These are phyloP conservation scores for Casuarius casuarius DNA, from an alignment of 2,113 vertebrate genomes.

Conservation along the genomic window DNA sequence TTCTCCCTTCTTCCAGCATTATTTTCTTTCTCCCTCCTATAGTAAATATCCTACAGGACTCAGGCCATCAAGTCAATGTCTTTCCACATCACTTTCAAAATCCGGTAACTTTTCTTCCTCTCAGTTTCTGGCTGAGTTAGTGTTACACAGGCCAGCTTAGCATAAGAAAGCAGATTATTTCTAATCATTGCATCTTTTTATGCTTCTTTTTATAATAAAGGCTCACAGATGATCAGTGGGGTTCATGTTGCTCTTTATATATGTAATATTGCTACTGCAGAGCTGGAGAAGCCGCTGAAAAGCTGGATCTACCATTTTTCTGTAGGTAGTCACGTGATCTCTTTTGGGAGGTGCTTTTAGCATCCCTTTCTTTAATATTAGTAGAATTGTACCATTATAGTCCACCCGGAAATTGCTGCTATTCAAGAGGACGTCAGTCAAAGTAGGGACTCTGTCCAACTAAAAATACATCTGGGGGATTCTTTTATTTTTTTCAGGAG, in stretches of 20 bases:
- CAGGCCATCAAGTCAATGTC: background rate
- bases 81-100: background rate
- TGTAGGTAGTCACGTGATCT: too few species aligned
- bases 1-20: background rate
- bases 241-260: background rate
- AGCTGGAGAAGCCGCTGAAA: background rate
- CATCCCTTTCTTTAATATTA: background rate
- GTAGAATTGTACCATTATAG: background rate
- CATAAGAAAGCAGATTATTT: background rate
- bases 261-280: background rate
- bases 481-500: background rate
- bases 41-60: background rate
- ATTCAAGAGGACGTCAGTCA: background rate
- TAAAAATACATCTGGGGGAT: background rate
- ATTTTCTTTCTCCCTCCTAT: background rate
- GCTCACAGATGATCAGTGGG: background rate
- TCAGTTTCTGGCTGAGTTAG: background rate
- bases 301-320: background rate
- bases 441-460: background rate
- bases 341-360: background rate
- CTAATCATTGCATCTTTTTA: background rate
- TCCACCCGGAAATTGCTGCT: background rate
- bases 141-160: background rate
- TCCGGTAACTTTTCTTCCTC: background rate
- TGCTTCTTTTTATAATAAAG: background rate